A percentile compares a stretch with the other conserved stretches of the same genome.
Conservation (phyloP, 2,113 vertebrate species). For the Phainopepla nitens region DNA sequence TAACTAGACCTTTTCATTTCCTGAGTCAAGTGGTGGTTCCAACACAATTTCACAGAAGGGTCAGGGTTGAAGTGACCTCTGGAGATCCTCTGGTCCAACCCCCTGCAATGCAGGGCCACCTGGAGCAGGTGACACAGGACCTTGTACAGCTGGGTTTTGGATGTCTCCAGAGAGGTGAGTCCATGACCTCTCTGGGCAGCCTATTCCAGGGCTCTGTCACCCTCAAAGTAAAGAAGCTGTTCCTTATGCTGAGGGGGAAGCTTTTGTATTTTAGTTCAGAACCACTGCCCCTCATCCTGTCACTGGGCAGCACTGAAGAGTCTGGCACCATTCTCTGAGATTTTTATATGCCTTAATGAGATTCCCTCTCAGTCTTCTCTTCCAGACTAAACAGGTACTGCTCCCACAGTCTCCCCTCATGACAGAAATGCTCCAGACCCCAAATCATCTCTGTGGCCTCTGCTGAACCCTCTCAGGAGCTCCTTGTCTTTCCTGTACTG, state of each 20-base stretch:
- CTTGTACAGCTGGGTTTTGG: neutral
- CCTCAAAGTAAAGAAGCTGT: neutral
- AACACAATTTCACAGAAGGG: neutral
- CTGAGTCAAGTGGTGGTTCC: neutral
- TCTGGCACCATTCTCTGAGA: neutral
- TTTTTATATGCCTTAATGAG: neutral
- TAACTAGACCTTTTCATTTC: neutral
- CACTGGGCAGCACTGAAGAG: neutral
- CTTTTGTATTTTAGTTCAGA: neutral
- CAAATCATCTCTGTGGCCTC: neutral
- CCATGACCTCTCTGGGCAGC: neutral
- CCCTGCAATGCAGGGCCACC: neutral
- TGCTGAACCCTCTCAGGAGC: neutral
- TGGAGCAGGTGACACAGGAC: neutral
- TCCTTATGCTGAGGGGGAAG: neutral
- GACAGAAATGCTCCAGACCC: neutral
- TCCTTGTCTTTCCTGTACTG: neutral
- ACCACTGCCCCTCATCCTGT: neutral
- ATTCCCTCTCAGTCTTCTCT: neutral
- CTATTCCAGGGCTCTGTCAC: neutral
- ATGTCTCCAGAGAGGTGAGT: neutral
- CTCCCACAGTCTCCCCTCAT: neutral
- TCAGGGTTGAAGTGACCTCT: neutral
- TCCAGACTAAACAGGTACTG: neutral
- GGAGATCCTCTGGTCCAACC: neutral